Percentiles rank a stretch among this genome's conserved stretches.
Evolutionary conservation across 2,888 invertebrate species (phyloP).

Genomic region (Zelleria hepariella): DNA sequence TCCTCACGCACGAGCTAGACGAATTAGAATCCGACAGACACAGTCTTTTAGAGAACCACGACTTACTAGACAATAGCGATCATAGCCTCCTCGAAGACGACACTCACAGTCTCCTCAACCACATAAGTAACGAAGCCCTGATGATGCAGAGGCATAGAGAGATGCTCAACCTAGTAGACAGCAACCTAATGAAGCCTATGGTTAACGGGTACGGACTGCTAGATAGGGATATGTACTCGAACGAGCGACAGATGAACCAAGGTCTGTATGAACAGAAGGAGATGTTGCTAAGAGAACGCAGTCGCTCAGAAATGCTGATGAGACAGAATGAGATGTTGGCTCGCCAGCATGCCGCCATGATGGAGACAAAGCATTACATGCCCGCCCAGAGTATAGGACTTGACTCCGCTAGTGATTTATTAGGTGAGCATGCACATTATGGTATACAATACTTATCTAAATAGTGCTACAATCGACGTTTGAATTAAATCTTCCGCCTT

Average conservation of each 20-base stretch:
- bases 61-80: constrained; percentile 57
- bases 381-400: constrained; percentile 54
- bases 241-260: constrained; percentile 51
- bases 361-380: constrained; percentile 57
- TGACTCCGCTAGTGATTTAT: constrained; percentile 63
- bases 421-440: constrained; percentile 36
- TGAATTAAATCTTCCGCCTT: no score
- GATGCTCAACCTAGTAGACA: constrained; percentile 54
- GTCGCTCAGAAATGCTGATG: constrained; percentile 50
- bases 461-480: no score
- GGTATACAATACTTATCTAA: background rate
- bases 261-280: constrained; percentile 53
- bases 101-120: constrained; percentile 50
- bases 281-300: constrained; percentile 42
- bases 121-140: constrained; percentile 46
- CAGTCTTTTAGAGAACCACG: constrained; percentile 61
- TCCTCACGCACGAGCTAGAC: constrained; percentile 54
- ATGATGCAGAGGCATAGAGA: constrained; percentile 58
- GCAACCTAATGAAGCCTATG: constrained; percentile 44
- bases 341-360: constrained; percentile 48
- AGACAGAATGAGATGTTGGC: constrained; percentile 55
- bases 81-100: constrained; percentile 60
- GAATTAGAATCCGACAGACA: constrained; percentile 66
- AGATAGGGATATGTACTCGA: constrained; percentile 54
- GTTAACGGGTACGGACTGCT: constrained; percentile 54